Evolutionary conservation across 2,113 vertebrate species (phyloP).

Genomic region (Nicator chloris): DNA sequence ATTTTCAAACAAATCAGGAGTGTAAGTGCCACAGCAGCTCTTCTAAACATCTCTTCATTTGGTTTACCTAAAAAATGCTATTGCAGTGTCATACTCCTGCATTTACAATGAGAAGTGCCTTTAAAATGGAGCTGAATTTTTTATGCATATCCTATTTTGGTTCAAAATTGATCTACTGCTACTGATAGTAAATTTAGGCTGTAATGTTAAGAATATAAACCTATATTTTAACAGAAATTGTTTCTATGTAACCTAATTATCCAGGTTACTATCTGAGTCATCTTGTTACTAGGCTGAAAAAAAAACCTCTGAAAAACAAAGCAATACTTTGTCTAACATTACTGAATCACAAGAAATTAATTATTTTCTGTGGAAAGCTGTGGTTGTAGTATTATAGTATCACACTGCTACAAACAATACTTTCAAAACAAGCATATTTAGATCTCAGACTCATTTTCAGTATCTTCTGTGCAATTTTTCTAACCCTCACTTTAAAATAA

Average conservation of each 20-base stretch:
- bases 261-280: conserved; percentile 8
- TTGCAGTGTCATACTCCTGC: neutral
- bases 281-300: conserved; percentile 1
- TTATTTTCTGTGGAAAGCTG: neutral
- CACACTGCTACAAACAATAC: neutral
- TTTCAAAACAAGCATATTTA: neutral
- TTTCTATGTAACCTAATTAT: neutral
- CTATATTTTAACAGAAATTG: neutral
- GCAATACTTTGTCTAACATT: neutral
- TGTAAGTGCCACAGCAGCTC: neutral
- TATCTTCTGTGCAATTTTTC: neutral
- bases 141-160: neutral
- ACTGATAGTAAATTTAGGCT: neutral
- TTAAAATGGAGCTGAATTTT: neutral
- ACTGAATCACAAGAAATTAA: neutral
- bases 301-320: neutral
- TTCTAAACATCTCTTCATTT: neutral
- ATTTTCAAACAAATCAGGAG: neutral
- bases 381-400: neutral
- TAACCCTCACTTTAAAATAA: neutral
- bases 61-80: neutral
- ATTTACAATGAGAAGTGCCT: neutral
- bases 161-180: neutral
- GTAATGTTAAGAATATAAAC: neutral
- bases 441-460: neutral